phyloP scores from a whole-genome alignment of 2,888 invertebrate genomes.

The Elmis aenea region DNA sequence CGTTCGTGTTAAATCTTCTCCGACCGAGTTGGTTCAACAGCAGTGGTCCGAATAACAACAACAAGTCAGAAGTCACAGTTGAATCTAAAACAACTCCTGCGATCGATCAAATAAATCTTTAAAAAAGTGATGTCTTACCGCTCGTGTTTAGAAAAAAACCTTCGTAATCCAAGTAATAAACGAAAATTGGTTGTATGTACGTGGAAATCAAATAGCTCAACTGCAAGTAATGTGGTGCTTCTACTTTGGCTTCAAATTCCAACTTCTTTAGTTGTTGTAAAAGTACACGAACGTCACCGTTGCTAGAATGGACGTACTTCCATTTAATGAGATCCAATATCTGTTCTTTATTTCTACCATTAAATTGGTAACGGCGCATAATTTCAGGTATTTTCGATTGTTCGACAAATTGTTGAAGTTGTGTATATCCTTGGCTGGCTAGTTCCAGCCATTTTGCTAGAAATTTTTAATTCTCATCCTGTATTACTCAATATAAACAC shows the following conservation, averaged over 20 bases:
- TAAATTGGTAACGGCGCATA: slow-evolving; percentile 47
- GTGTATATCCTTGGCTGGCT: slow-evolving; percentile 51
- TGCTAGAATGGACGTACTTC: slow-evolving; percentile 51
- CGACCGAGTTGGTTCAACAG: slow-evolving; percentile 63
- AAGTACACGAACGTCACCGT: slow-evolving; percentile 42
- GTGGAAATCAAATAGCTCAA: slow-evolving; percentile 40
- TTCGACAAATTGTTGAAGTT: slow-evolving; percentile 55
- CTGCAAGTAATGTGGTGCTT: slow-evolving; percentile 55
- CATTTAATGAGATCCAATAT: slow-evolving; percentile 51
- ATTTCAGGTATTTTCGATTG: slow-evolving; percentile 56
- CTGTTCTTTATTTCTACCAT: slow-evolving; percentile 28
- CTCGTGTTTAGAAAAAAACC: slow-evolving; percentile 51
- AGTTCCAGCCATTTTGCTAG: slow-evolving; percentile 58
- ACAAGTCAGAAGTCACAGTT: slow-evolving; percentile 62
- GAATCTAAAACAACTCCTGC: slow-evolving; percentile 48
- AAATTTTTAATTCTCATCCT: slow-evolving; percentile 26
- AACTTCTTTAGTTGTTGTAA: slow-evolving; percentile 51
- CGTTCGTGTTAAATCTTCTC: slow-evolving; percentile 55
- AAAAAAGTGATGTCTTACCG: slow-evolving; percentile 43
- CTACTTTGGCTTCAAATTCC: slow-evolving; percentile 54
- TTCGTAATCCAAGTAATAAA: slow-evolving; percentile 53
- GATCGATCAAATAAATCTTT: slow-evolving; percentile 1
- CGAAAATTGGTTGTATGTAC: slow-evolving; percentile 49
- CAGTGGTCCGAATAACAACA: slow-evolving; percentile 62
- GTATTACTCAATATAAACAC: slow-evolving; percentile 2